Conservation (phyloP, 2,888 invertebrate genomes). For the Apodemia hepburni region DNA sequence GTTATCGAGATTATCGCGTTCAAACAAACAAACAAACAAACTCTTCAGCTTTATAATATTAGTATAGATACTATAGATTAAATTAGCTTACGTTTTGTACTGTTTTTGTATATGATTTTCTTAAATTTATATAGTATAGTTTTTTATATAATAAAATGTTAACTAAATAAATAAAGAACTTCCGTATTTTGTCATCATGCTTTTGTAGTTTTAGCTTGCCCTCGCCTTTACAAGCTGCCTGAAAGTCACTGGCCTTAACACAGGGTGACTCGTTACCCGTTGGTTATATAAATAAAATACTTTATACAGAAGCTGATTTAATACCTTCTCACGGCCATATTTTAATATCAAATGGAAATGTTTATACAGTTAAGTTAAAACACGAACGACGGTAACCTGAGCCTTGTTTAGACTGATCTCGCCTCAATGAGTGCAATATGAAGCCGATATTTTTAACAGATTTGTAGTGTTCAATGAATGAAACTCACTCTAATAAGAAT, state of each 20-base stretch:
- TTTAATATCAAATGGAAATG: conserved; percentile 60
- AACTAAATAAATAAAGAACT: too few relatives aligned
- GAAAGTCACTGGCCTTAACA: conserved; percentile 9
- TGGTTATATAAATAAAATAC: conserved; percentile 22
- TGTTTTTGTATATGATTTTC: too few relatives aligned
- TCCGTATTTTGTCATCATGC: too few relatives aligned
- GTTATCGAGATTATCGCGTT: too few relatives aligned
- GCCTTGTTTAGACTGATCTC: conserved; percentile 72
- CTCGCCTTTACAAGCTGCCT: background rate
- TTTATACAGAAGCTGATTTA: conserved; percentile 31
- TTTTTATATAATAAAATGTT: too few relatives aligned
- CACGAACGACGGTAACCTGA: conserved; percentile 49
- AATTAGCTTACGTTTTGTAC: too few relatives aligned
- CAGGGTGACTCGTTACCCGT: conserved; percentile 15
- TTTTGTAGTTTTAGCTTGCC: background rate
- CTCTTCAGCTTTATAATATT: too few relatives aligned
- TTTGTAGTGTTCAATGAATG: background rate
- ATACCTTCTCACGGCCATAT: conserved; percentile 57
- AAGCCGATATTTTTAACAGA: conserved; percentile 26
- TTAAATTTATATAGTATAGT: too few relatives aligned
- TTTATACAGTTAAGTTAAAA: conserved; percentile 59
- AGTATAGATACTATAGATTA: too few relatives aligned
- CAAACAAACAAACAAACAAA: too few relatives aligned
- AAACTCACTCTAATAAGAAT: background rate
- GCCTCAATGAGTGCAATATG: conserved; percentile 61